Base-by-base conservation (phyloP, 2,113 vertebrate genomes). In the Shinisaurus crocodilurus region DNA sequence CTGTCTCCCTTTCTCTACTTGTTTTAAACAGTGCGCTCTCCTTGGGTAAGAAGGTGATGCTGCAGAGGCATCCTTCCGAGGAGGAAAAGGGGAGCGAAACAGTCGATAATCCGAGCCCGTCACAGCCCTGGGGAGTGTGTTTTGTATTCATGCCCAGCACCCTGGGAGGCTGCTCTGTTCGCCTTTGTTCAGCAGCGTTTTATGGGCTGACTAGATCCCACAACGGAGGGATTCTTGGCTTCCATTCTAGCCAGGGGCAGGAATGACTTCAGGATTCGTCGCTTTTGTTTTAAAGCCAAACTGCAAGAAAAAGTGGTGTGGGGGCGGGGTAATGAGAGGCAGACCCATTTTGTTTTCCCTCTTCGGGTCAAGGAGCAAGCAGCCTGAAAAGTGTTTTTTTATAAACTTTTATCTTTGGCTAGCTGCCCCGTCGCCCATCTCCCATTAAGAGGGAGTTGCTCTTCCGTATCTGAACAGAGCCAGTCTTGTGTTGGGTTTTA, bases 401-500 rank as follows among this genome's bases (percentile, higher is more conserved):
- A 90, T 90, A 92, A 34, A 79, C 82, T 89, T 88, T 82, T 60
- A 91, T 89, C 45, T 89, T 89, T 95, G 94, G 92, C 82, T 7
- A 50, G 45, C 70, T 90, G 85, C 92, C 93, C 60, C 43, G 34
- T 27, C 54, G 54, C 40, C 2, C 81, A 81, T 27, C 1, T 50
- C 25, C 76, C n/a, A 1, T 32, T 4, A 23, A 25, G 3, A 87
- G 87, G 87, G 87, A 37, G 80, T 40, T 32, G 72, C 37, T 74
- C 50, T 85, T 37, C 40, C 74, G 12, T 89, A 37, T 89, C 34
- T 77, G 50, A 85, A 91, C 91, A 95, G 87, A 40, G 72, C 57
- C 43, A 12, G 81, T 84, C 77, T 94, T 92, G 91, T 94, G 20
- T 77, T 89, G 74, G 12, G 27, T 74, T 63, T 2, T 90, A 82